phyloP scores from a whole-genome alignment of 2,888 invertebrate genomes.

The Mythimna pallens region DNA sequence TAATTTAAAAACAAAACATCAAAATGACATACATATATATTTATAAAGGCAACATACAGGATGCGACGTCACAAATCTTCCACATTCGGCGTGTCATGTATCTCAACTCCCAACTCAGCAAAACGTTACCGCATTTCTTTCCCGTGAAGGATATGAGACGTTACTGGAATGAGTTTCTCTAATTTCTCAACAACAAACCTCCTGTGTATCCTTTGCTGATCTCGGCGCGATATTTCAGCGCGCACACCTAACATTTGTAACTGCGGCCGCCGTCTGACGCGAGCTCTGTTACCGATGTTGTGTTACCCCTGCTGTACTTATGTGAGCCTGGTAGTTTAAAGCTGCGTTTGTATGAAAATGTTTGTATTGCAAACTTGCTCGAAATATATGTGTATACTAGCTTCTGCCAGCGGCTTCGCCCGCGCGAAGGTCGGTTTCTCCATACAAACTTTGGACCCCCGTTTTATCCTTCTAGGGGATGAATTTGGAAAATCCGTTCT shows the following conservation, averaged over 20 bases:
- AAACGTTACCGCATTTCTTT: slow-evolving; percentile 36
- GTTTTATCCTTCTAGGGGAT: no score
- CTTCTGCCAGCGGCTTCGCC: no score
- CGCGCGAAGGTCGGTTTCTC: no score
- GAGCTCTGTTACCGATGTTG: slow-evolving; percentile 54
- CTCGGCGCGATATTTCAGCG: slow-evolving; percentile 57
- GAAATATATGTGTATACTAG: neutral
- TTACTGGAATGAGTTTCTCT: slow-evolving; percentile 58
- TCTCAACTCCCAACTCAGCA: slow-evolving; percentile 14
- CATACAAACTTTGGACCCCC: no score
- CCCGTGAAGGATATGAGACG: slow-evolving; percentile 52
- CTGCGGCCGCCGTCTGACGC: slow-evolving; percentile 55
- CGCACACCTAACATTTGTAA: slow-evolving; percentile 59
- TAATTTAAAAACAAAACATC: no score
- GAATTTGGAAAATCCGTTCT: no score
- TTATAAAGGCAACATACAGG: neutral
- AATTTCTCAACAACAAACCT: slow-evolving; percentile 63
- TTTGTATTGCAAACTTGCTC: neutral
- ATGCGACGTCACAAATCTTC: neutral
- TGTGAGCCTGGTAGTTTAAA: slow-evolving; percentile 50
- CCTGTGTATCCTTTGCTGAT: slow-evolving; percentile 56
- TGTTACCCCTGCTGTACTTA: slow-evolving; percentile 25
- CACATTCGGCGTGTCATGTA: slow-evolving; percentile 21
- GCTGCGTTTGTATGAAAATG: slow-evolving; percentile 6
- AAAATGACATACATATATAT: no score